Percentiles rank a stretch among this genome's conserved stretches.
phyloP scores from a whole-genome alignment of 1,140 invertebrate species.

The Drosophila ohnishii region DNA sequence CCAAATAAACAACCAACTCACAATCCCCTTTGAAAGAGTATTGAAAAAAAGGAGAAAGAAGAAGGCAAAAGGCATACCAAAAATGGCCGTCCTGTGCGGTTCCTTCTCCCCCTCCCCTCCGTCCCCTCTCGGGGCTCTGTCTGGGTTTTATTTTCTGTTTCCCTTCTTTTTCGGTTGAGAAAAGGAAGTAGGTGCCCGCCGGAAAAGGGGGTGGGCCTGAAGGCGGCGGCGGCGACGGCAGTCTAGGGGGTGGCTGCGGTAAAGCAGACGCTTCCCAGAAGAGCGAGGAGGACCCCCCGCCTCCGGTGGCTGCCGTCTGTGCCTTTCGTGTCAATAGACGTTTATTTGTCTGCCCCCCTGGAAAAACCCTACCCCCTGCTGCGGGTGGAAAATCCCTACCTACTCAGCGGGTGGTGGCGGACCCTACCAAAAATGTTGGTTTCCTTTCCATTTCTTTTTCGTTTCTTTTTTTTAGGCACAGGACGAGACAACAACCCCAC shows the following conservation, averaged over 20 bases:
- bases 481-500: constrained; percentile 47
- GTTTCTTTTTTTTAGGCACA: constrained; percentile 17
- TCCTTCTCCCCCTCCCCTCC: constrained; percentile 2
- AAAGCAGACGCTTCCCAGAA: constrained; percentile 46
- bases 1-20: accelerated
- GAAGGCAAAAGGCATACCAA: constrained; percentile 12
- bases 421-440: constrained; percentile 5
- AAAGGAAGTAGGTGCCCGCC: constrained; percentile 74
- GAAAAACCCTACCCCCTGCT: not conserved
- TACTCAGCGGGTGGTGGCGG: constrained; percentile 8
- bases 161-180: constrained; percentile 39
- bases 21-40: not conserved
- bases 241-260: constrained; percentile 24
- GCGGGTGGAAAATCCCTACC: constrained; percentile 24
- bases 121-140: constrained; percentile 48
- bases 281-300: not conserved
- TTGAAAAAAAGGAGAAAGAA: constrained; percentile 16
- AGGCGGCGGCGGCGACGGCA: not conserved
- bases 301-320: constrained; percentile 23
- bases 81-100: constrained; percentile 21
- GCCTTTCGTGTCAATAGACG: constrained; percentile 72
- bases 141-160: constrained; percentile 50
- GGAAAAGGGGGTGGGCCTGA: constrained; percentile 19
- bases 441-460: constrained; percentile 9
- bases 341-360: constrained; percentile 54